A percentile compares a stretch with the other conserved stretches of the same genome.
Conservation (phyloP, 2,888 invertebrate genomes). For the Toxonevra muliebris region DNA sequence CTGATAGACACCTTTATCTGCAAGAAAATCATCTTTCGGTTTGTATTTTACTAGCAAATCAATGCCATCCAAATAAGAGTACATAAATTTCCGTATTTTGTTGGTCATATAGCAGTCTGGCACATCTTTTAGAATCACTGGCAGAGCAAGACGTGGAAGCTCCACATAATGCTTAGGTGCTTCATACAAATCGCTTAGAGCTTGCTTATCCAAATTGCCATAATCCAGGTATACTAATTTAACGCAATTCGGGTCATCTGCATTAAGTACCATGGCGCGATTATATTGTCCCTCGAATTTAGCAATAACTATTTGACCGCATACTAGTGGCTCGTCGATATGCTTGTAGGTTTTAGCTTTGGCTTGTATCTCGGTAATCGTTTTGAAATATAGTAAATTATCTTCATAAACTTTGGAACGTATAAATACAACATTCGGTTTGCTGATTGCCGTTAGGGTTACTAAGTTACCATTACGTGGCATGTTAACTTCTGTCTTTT, state of each 20-base stretch:
- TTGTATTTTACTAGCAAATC: slow-evolving; percentile 51
- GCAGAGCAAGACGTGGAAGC: slow-evolving; percentile 51
- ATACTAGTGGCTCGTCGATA: slow-evolving; percentile 46
- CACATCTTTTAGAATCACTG: slow-evolving; percentile 55
- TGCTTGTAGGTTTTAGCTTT: slow-evolving; percentile 41
- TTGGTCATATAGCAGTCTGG: slow-evolving; percentile 50
- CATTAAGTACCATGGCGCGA: slow-evolving; percentile 56
- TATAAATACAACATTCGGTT: slow-evolving; percentile 56
- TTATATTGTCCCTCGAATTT: slow-evolving; percentile 48
- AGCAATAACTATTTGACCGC: slow-evolving; percentile 54
- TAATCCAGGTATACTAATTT: slow-evolving; percentile 57
- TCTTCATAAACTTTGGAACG: slow-evolving; percentile 50
- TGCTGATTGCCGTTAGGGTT: slow-evolving; percentile 54
- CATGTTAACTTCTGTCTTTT: slow-evolving; percentile 22
- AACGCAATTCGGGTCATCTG: slow-evolving; percentile 47
- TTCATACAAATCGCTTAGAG: slow-evolving; percentile 49
- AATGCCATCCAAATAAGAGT: slow-evolving; percentile 44
- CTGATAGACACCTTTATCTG: slow-evolving; percentile 43
- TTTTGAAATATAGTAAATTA: slow-evolving; percentile 49
- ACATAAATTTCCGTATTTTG: slow-evolving; percentile 50
- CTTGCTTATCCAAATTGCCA: slow-evolving; percentile 55
- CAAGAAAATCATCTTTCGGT: slow-evolving; percentile 43
- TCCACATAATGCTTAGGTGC: slow-evolving; percentile 46
- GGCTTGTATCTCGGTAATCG: slow-evolving; percentile 44
- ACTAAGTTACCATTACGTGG: slow-evolving; percentile 51